These are phyloP conservation scores for Halcyon leucocephala DNA, from an alignment of 2,797 vertebrate species.

Conservation along the genomic window DNA sequence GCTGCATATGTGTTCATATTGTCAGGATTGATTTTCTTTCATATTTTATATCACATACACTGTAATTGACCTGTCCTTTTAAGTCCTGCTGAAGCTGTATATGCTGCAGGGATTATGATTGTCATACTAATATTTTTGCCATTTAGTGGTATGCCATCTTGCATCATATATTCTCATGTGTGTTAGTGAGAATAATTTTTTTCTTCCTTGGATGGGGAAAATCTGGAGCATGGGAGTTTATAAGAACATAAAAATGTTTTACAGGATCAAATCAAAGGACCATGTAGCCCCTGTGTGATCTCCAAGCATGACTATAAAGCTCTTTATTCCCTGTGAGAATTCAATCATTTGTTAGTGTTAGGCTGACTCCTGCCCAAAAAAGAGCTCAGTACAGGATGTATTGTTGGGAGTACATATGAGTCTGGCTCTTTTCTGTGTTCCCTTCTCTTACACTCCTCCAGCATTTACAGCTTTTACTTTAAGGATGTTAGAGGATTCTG, in stretches of 20 bases:
- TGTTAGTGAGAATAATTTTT: neutral
- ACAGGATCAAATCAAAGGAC: neutral
- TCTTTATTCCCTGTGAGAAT: neutral
- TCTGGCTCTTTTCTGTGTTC: neutral
- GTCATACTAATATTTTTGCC: neutral
- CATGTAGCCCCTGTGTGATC: neutral
- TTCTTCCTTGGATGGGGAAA: neutral
- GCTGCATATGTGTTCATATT: neutral
- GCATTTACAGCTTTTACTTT: neutral
- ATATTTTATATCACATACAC: neutral
- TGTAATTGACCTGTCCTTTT: neutral
- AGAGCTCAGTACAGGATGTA: neutral
- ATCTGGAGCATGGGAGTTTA: neutral
- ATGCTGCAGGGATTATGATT: neutral
- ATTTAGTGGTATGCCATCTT: neutral
- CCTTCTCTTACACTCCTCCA: neutral
- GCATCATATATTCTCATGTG: neutral
- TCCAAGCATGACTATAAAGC: neutral
- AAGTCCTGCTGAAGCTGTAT: neutral
- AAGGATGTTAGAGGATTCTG: neutral
- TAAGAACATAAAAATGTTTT: neutral
- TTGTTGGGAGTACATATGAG: neutral
- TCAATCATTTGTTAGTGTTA: neutral
- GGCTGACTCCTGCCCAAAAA: neutral
- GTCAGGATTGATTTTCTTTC: neutral